Conservation (phyloP, 2,797 vertebrate species). For the Brachymystax lenok region DNA sequence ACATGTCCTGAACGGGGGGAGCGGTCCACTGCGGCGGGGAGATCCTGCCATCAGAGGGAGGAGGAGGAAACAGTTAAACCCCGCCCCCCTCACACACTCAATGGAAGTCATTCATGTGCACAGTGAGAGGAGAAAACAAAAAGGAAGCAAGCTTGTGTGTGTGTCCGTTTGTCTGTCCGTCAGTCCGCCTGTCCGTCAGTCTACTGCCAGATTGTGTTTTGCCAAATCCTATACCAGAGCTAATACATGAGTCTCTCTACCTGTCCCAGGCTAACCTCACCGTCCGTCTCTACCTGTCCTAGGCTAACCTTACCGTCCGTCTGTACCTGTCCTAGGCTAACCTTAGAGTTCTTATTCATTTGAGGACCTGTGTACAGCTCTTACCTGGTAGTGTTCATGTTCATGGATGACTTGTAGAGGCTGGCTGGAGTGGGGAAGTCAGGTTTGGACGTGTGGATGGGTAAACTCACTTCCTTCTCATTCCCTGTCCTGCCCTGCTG, state of each 20-base stretch:
- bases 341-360: too few relatives aligned
- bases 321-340: too few relatives aligned
- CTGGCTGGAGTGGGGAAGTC: conserved; percentile 89
- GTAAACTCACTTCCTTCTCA: conserved; percentile 84
- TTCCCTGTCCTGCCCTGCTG: conserved; percentile 98
- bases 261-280: too few relatives aligned
- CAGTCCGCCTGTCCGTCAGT: too few relatives aligned
- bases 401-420: conserved; percentile 83
- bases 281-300: too few relatives aligned
- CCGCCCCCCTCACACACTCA: conserved; percentile 26
- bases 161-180: not conserved
- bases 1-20: conserved; percentile 70
- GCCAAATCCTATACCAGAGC: too few relatives aligned
- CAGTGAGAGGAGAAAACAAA: too few relatives aligned
- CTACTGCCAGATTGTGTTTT: too few relatives aligned
- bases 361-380: not conserved
- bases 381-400: conserved; percentile 34
- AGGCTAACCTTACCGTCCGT: too few relatives aligned
- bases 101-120: not conserved
- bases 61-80: conserved; percentile 52
- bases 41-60: conserved; percentile 72
- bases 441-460: conserved; percentile 73
- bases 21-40: conserved; percentile 76
- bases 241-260: too few relatives aligned
- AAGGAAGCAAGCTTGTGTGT: not conserved